Conservation (phyloP, 2,888 invertebrate species). For the Ligdia adustata region DNA sequence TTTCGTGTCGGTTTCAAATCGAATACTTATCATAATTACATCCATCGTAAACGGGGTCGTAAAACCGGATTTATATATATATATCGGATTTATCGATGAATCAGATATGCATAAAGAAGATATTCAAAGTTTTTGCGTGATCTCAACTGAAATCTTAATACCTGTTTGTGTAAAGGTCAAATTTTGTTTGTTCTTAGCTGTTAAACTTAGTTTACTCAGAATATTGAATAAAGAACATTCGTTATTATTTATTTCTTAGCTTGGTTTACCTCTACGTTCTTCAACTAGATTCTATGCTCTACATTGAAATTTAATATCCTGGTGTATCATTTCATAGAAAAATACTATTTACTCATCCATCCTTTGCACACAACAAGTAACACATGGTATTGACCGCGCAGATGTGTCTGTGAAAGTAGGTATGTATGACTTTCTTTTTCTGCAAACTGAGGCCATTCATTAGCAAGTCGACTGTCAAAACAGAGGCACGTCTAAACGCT, state of each 20-base stretch:
- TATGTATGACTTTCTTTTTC: slow-evolving; percentile 56
- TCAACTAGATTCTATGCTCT: too few relatives aligned
- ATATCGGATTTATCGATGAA: slow-evolving; percentile 3
- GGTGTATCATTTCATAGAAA: slow-evolving; percentile 34
- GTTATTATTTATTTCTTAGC: slow-evolving; percentile 1
- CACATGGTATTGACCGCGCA: slow-evolving; percentile 46
- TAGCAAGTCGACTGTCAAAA: slow-evolving; percentile 46
- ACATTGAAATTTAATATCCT: background rate
- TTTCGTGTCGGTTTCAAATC: background rate
- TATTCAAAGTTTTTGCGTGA: slow-evolving; percentile 15
- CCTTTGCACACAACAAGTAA: slow-evolving; percentile 37
- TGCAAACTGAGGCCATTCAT: slow-evolving; percentile 55
- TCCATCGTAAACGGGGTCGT: slow-evolving; percentile 2
- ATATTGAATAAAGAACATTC: too few relatives aligned
- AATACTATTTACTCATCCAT: slow-evolving; percentile 40
- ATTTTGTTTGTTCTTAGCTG: slow-evolving; percentile 38
- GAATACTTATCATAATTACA: background rate
- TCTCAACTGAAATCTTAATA: slow-evolving; percentile 31
- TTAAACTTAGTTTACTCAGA: slow-evolving; percentile 38
- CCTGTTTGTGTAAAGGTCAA: slow-evolving; percentile 45
- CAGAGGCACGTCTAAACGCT: slow-evolving; percentile 35
- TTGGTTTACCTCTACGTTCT: too few relatives aligned
- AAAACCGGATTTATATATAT: slow-evolving; percentile 4
- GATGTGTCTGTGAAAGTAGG: slow-evolving; percentile 57
- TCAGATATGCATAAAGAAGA: slow-evolving; percentile 7